These are phyloP conservation scores for Heliconius cydno DNA, from an alignment of 2,888 invertebrate genomes.

Conservation along the genomic window DNA sequence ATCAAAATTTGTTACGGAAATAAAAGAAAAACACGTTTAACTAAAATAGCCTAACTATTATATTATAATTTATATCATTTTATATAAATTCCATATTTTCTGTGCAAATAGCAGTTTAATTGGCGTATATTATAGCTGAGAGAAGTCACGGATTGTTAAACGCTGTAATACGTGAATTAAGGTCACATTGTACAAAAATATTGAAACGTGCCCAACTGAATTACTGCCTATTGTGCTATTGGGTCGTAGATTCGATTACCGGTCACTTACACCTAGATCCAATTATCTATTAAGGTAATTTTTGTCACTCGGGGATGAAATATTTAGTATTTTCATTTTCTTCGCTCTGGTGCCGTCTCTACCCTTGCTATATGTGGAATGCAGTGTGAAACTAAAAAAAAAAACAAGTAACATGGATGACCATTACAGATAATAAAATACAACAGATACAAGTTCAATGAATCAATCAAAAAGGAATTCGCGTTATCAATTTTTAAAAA, in stretches of 20 bases:
- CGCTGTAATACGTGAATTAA: conserved; percentile 22
- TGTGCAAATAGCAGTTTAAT: conserved; percentile 17
- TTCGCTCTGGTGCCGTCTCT: too few species aligned
- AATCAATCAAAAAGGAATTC: too few species aligned
- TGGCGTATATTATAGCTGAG: conserved; percentile 2
- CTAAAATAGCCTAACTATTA: neutral
- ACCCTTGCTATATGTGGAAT: too few species aligned
- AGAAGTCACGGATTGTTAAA: conserved; percentile 23
- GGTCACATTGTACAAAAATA: conserved; percentile 5
- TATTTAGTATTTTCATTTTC: too few species aligned
- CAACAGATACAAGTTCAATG: too few species aligned
- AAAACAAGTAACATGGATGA: too few species aligned
- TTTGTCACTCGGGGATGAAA: too few species aligned
- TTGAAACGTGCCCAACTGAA: conserved; percentile 6
- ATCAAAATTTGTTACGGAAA: neutral
- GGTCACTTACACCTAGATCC: too few species aligned
- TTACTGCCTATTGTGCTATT: neutral
- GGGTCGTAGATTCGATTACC: neutral
- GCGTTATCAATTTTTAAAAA: neutral
- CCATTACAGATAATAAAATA: too few species aligned
- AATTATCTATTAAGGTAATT: too few species aligned
- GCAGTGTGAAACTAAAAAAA: too few species aligned
- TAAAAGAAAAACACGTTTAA: neutral
- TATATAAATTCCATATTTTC: conserved; percentile 3
- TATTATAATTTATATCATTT: neutral